Evolutionary conservation across 1,140 invertebrate species (phyloP).

Genomic region (Heliconius nattereri): DNA sequence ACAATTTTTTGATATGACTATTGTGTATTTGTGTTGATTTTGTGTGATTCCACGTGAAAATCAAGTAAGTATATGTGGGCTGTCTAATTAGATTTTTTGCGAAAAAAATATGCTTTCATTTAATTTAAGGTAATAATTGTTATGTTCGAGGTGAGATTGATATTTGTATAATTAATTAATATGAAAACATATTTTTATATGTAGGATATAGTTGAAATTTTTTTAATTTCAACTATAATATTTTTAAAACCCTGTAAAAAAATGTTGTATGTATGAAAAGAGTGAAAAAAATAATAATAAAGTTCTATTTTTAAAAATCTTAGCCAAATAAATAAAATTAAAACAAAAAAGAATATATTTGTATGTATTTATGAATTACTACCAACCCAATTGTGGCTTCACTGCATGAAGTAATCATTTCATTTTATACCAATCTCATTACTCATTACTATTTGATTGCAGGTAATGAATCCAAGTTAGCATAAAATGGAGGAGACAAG

Average conservation of each 20-base stretch:
- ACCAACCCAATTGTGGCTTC: too few species aligned
- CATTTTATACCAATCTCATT: too few species aligned
- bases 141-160: neutral
- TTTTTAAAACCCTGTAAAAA: too few species aligned
- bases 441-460: neutral
- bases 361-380: too few species aligned
- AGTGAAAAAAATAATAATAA: neutral
- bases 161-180: neutral
- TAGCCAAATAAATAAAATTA: too few species aligned
- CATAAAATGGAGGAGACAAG: conserved; percentile 52
- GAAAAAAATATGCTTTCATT: neutral
- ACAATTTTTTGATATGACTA: neutral
- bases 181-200: neutral
- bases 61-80: neutral
- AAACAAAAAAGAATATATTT: too few species aligned
- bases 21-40: neutral
- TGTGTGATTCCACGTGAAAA: neutral
- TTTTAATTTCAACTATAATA: neutral
- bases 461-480: conserved; percentile 29
- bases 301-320: too few species aligned
- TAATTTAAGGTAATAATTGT: neutral
- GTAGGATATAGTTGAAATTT: neutral
- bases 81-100: neutral
- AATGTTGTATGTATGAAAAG: too few species aligned
- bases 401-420: too few species aligned